A percentile compares a stretch with the other conserved stretches of the same genome.
These are phyloP conservation scores for Tridacna crocea DNA, from an alignment of 2,888 invertebrate species.

Conservation along the genomic window DNA sequence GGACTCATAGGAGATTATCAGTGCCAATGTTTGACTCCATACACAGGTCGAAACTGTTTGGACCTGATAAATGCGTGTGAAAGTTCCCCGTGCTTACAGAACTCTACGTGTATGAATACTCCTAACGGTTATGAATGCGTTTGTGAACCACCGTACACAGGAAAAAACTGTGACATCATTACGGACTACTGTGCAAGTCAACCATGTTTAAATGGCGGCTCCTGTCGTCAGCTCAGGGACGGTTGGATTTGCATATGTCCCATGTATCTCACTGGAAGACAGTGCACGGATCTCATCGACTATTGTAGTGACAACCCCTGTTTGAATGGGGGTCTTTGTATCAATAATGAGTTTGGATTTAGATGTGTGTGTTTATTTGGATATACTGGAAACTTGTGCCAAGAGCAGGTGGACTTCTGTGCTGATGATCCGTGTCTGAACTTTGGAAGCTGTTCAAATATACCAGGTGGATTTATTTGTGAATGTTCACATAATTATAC, in stretches of 20 bases:
- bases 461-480: conserved; percentile 48
- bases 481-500: conserved; percentile 30
- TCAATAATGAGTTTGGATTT: conserved; percentile 40
- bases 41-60: conserved; percentile 49
- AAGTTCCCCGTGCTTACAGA: conserved; percentile 44
- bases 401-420: conserved; percentile 46
- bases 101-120: conserved; percentile 46
- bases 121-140: conserved; percentile 34
- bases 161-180: conserved; percentile 26
- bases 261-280: conserved; percentile 43
- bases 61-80: conserved; percentile 44
- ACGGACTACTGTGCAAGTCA: conserved; percentile 42
- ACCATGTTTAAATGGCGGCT: conserved; percentile 48
- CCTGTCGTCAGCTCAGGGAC: conserved; percentile 28
- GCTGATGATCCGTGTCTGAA: conserved; percentile 36
- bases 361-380: conserved; percentile 52
- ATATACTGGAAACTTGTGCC: conserved; percentile 38
- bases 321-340: conserved; percentile 38
- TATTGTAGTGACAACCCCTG: conserved; percentile 49
- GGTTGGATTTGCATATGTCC: conserved; percentile 50
- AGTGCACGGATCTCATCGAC: conserved; percentile 43
- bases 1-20: conserved; percentile 36
- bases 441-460: conserved; percentile 44
- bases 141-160: conserved; percentile 39
- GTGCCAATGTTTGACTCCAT: conserved; percentile 48